Evolutionary conservation across 2,888 invertebrate genomes (phyloP).

Genomic region (Meganola albula): DNA sequence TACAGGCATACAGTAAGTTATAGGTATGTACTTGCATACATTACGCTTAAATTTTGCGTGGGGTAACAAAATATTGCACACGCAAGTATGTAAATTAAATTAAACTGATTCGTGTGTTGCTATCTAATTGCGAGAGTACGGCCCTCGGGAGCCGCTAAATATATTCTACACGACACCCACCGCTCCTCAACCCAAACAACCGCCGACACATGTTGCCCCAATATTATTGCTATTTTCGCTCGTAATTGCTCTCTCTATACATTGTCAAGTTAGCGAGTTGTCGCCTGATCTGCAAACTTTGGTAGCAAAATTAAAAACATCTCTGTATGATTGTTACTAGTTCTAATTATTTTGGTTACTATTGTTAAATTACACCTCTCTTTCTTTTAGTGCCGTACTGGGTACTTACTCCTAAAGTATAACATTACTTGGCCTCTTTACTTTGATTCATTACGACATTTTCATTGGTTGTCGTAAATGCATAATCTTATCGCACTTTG

Average conservation of each 20-base stretch:
- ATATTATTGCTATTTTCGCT: slow-evolving; percentile 30
- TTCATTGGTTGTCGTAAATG: slow-evolving; percentile 44
- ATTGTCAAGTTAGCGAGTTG: too few species aligned
- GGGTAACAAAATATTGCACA: slow-evolving; percentile 28
- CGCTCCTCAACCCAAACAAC: slow-evolving; percentile 41
- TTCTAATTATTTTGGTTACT: background rate
- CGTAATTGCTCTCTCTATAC: slow-evolving; percentile 16
- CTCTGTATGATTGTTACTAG: too few species aligned
- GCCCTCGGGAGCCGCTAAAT: slow-evolving; percentile 46
- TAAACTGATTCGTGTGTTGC: slow-evolving; percentile 42
- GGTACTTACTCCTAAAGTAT: too few species aligned
- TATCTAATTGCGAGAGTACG: slow-evolving; percentile 43
- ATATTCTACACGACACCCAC: slow-evolving; percentile 52
- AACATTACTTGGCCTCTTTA: slow-evolving; percentile 31
- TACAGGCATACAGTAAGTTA: slow-evolving; percentile 10
- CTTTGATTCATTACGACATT: slow-evolving; percentile 36
- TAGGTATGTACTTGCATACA: too few species aligned
- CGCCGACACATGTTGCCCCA: slow-evolving; percentile 40
- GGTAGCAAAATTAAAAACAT: slow-evolving; percentile 7
- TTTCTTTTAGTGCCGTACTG: too few species aligned
- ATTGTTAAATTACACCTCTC: too few species aligned
- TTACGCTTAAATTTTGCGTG: slow-evolving; percentile 13
- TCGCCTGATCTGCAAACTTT: slow-evolving; percentile 16
- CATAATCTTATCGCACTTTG: slow-evolving; percentile 64
- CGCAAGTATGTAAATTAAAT: slow-evolving; percentile 51